Evolutionary conservation across 2,113 vertebrate species (phyloP).

Genomic region (Sinocyclocheilus maitianheensis): DNA sequence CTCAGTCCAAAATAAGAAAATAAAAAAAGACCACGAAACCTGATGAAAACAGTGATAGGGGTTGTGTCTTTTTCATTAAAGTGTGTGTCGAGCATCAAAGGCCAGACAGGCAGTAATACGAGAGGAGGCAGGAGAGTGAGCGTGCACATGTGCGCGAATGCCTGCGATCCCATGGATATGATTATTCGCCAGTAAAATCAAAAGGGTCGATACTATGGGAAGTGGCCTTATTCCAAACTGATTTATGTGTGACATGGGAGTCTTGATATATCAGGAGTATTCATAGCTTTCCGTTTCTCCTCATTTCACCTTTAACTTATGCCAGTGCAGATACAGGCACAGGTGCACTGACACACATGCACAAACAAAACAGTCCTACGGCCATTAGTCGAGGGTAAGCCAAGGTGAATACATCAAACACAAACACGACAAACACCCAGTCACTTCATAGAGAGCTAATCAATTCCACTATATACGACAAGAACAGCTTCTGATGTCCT

Average conservation of each 20-base stretch:
- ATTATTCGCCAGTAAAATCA: slow-evolving; percentile 6
- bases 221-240: neutral
- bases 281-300: neutral
- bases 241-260: neutral
- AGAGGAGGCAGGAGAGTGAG: slow-evolving; percentile 11
- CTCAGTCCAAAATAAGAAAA: slow-evolving; percentile 51
- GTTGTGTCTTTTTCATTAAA: slow-evolving; percentile 32
- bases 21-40: slow-evolving; percentile 49
- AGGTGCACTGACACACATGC: neutral
- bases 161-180: neutral
- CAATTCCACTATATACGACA: slow-evolving; percentile 23
- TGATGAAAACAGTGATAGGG: slow-evolving; percentile 53
- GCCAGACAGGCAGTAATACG: neutral
- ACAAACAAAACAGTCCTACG: slow-evolving; percentile 16
- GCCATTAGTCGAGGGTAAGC: slow-evolving; percentile 33
- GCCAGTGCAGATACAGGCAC: neutral
- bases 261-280: neutral
- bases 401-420: slow-evolving; percentile 40
- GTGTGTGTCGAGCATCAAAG: slow-evolving; percentile 26
- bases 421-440: neutral
- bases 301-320: neutral
- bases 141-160: neutral
- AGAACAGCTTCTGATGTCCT: slow-evolving; percentile 25
- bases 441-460: slow-evolving; percentile 39
- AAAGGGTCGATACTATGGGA: neutral